phyloP scores from a whole-genome alignment of 2,888 invertebrate genomes.

The Drosophila formosana region DNA sequence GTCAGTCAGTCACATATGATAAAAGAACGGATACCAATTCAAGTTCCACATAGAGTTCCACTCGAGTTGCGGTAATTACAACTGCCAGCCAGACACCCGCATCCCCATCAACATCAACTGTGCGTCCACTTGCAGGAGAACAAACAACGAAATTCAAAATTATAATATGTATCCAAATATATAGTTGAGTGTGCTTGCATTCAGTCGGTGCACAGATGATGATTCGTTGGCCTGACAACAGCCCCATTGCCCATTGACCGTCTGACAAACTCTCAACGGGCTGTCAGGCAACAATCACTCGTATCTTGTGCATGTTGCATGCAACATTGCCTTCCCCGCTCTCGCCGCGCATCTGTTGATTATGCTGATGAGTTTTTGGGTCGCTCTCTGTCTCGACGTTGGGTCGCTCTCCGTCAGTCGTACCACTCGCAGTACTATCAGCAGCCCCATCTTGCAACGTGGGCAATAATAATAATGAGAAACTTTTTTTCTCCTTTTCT shows the following conservation, averaged over 20 bases:
- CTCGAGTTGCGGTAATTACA: slow-evolving; percentile 46
- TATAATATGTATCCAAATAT: slow-evolving; percentile 28
- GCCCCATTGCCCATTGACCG: slow-evolving; percentile 11
- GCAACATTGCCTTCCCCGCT: slow-evolving; percentile 56
- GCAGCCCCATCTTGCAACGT: slow-evolving; percentile 68
- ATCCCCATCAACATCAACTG: slow-evolving; percentile 24
- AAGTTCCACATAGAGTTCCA: slow-evolving; percentile 7
- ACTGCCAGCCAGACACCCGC: slow-evolving; percentile 27
- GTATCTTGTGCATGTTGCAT: slow-evolving; percentile 75
- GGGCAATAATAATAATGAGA: slow-evolving; percentile 79
- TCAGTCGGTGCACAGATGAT: slow-evolving; percentile 13
- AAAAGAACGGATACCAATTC: slow-evolving; percentile 1
- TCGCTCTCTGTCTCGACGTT: slow-evolving; percentile 41
- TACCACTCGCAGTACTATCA: slow-evolving; percentile 49
- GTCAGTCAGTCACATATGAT: slow-evolving; percentile 25
- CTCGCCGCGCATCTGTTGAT: slow-evolving; percentile 53
- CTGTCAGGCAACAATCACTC: slow-evolving; percentile 68
- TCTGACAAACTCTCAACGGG: slow-evolving; percentile 52
- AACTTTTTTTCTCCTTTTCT: slow-evolving; percentile 36
- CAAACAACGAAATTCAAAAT: slow-evolving; percentile 45
- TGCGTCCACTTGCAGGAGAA: slow-evolving; percentile 64
- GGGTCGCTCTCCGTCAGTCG: slow-evolving; percentile 34
- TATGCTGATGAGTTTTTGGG: slow-evolving; percentile 75
- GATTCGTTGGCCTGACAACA: slow-evolving; percentile 12
- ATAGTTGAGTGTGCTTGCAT: not conserved